Evolutionary conservation across 2,888 invertebrate genomes (phyloP).

Genomic region (Trichopria drosophilae): DNA sequence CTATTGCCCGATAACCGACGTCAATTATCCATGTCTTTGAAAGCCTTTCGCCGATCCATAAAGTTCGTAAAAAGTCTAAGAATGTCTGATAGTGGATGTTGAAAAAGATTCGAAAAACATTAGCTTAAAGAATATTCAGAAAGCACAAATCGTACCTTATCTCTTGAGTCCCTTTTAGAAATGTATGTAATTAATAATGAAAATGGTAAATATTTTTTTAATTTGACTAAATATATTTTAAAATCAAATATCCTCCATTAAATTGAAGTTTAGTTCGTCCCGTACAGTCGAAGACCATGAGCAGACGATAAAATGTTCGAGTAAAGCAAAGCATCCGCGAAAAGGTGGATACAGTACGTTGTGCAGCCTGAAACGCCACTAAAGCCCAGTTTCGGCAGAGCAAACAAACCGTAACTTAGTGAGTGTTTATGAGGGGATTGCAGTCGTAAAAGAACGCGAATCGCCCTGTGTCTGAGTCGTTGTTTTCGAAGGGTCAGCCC

Average conservation of each 20-base stretch:
- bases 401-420: constrained; percentile 56
- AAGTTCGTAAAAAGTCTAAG: no score
- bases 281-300: no score
- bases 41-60: constrained; percentile 5
- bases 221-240: not conserved
- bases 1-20: not conserved
- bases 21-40: constrained; percentile 2
- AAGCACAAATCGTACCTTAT: not conserved
- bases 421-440: constrained; percentile 52
- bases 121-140: not conserved
- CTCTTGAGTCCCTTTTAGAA: not conserved
- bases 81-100: no score
- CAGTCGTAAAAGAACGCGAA: constrained; percentile 54
- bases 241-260: not conserved
- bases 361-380: constrained; percentile 39
- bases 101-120: no score
- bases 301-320: no score
- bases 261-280: no score
- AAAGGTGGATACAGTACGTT: constrained; percentile 18
- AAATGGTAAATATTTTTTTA: no score
- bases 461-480: constrained; percentile 48
- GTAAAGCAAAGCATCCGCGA: no score
- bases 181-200: not conserved
- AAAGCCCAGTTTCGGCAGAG: constrained; percentile 48
- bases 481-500: constrained; percentile 39